A percentile compares a stretch with the other conserved stretches of the same genome.
phyloP scores from a whole-genome alignment of 2,113 vertebrate species.

The Sula dactylatra region DNA sequence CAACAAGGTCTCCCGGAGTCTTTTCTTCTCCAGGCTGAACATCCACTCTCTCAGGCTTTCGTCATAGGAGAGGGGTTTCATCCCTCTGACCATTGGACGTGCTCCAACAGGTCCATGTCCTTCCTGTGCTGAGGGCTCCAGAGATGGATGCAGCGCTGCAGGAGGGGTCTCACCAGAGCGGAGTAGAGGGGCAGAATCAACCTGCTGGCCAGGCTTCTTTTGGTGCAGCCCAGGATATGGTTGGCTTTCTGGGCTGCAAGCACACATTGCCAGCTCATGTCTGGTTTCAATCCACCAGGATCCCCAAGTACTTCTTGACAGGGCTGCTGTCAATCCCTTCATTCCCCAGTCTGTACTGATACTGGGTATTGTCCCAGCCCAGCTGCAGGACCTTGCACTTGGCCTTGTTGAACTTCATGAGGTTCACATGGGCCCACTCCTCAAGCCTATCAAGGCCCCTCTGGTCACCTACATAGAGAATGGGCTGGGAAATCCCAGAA shows the following conservation, averaged over 20 bases:
- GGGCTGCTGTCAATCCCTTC: background rate
- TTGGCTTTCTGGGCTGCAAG: background rate
- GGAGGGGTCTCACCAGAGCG: background rate
- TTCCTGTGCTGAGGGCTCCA: too few species aligned
- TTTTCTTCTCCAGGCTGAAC: background rate
- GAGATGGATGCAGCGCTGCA: background rate
- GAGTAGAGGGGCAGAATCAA: background rate
- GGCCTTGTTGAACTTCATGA: background rate
- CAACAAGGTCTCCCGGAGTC: background rate
- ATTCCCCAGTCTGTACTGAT: too few species aligned
- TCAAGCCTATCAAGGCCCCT: background rate
- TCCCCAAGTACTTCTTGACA: background rate
- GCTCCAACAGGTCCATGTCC: background rate
- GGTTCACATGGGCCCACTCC: background rate
- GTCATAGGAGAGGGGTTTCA: background rate
- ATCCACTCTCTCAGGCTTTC: background rate
- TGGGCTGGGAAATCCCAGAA: background rate
- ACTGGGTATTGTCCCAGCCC: background rate
- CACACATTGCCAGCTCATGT: too few species aligned
- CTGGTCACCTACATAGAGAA: background rate
- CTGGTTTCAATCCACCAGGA: background rate
- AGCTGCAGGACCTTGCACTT: background rate
- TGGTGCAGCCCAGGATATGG: background rate
- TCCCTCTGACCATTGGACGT: background rate
- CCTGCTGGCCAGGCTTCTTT: background rate